Evolutionary conservation across 2,888 invertebrate species (phyloP), one percentile per base, ranked within the genome.

Genomic region (Diarsia rubi): DNA sequence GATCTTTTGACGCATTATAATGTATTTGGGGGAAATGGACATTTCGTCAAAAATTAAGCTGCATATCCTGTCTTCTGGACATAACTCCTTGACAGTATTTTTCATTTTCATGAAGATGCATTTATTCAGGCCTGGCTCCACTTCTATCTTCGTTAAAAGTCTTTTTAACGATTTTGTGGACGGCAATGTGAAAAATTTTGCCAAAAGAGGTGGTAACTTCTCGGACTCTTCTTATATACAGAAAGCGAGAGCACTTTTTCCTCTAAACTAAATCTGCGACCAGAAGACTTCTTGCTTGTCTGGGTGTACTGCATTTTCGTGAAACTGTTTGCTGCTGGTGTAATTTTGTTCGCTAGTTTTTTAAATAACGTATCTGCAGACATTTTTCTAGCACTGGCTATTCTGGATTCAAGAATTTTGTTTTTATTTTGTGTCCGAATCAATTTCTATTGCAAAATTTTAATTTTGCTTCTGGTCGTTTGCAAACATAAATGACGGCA

Each of bases 171-270:
- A 62, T 16, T 72, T 72, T 0, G 45, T 0, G 0, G 76, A 75
- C 0, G 75, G 66, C 16, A 75, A 71, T 21, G 71, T 75, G 16
- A 75, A 75, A 16, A 24, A 60, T 54, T 70, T 70, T 49, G 59
- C 44, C 11, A 75, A 52, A 63, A 65, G 52, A 45, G 27, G 27
- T n/a, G n/a, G 42, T 66, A 75, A 19, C 66, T 44, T 44, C 47
- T 75, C 24, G 65, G 75, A 70, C 65, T 75, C n/a, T n/a, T n/a
- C n/a, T 47, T 47, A 47, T 19, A 19, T 2, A 19, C 5, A 19
- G 47, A 47, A 47, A 47, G 47, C 19, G 47, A 47, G 47, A 75
- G 57, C 19, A 75, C 57, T n/a, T 69, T 65, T 70, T 75, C 70
- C 42, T 75, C 44, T 0, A 75, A 19, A 3, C 70, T 44, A 16